Conservation (phyloP, 2,113 vertebrate genomes). For the Bambusicola thoracicus region DNA sequence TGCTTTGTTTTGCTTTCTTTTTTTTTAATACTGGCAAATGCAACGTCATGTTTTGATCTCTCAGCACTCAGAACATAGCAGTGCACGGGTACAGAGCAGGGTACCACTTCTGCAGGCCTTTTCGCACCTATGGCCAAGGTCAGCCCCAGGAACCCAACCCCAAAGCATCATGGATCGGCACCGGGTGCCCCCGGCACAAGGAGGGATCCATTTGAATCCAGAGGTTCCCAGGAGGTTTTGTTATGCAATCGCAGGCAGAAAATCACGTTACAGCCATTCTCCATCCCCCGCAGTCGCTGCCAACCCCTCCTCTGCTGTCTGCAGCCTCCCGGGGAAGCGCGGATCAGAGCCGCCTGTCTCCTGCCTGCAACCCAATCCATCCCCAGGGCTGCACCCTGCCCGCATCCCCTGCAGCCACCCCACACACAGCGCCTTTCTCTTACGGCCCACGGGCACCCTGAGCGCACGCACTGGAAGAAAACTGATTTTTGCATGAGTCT, state of each 20-base stretch:
- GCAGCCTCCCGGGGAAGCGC: constrained; percentile 49
- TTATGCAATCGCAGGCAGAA: constrained; percentile 62
- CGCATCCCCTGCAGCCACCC: neutral
- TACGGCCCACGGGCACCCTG: neutral
- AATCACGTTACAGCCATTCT: constrained; percentile 48
- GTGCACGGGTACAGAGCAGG: neutral
- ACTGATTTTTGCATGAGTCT: neutral
- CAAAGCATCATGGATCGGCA: neutral
- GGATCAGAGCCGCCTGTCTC: constrained; percentile 73
- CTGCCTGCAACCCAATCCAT: constrained; percentile 16
- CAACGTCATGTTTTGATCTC: neutral
- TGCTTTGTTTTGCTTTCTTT: neutral
- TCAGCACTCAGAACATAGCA: neutral
- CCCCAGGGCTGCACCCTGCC: neutral
- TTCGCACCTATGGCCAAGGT: neutral
- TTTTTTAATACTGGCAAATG: neutral
- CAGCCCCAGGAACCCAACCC: neutral
- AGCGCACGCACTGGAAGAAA: neutral
- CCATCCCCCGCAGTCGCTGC: constrained; percentile 47
- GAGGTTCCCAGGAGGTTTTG: constrained; percentile 57
- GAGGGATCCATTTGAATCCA: neutral
- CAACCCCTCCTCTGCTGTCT: constrained; percentile 11
- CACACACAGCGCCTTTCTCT: no score
- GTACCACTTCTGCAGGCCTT: neutral
- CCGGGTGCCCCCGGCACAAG: neutral